Conservation (phyloP, 2,797 vertebrate species). For the Sebastolobus altivelis region DNA sequence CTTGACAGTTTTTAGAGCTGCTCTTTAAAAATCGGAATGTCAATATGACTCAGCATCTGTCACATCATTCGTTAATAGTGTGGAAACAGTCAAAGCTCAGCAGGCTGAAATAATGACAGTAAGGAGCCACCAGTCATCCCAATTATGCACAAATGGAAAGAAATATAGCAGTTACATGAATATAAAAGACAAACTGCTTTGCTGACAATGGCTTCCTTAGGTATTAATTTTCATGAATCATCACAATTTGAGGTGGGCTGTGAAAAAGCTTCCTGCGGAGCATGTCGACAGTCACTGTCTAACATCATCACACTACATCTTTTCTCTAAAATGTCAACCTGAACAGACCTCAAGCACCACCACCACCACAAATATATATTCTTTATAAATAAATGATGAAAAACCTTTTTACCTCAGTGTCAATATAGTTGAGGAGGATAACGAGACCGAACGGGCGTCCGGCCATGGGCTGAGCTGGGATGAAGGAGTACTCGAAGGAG, state of each 20-base stretch:
- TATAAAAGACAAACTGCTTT: background rate
- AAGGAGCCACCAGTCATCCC: background rate
- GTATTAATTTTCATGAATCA: conserved; percentile 30
- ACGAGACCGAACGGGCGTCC: conserved; percentile 86
- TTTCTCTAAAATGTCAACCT: background rate
- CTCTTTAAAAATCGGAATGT: background rate
- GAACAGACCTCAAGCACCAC: background rate
- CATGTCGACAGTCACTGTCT: background rate
- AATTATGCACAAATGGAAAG: background rate
- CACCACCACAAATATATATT: background rate
- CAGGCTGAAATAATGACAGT: conserved; percentile 16
- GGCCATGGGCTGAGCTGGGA: conserved; percentile 85
- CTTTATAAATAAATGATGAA: background rate
- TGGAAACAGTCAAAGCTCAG: conserved; percentile 7
- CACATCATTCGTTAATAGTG: background rate
- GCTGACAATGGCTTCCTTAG: conserved; percentile 2
- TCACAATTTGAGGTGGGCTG: background rate
- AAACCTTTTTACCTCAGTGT: conserved; percentile 74
- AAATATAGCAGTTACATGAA: background rate
- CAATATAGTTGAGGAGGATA: conserved; percentile 85
- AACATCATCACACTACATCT: background rate
- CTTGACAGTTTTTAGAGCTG: background rate
- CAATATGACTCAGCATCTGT: conserved; percentile 6
- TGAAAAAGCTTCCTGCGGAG: conserved; percentile 5
- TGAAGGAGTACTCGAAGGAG: conserved; percentile 87